phyloP scores from a whole-genome alignment of 1,140 invertebrate genomes.

The Oryzaephilus surinamensis region DNA sequence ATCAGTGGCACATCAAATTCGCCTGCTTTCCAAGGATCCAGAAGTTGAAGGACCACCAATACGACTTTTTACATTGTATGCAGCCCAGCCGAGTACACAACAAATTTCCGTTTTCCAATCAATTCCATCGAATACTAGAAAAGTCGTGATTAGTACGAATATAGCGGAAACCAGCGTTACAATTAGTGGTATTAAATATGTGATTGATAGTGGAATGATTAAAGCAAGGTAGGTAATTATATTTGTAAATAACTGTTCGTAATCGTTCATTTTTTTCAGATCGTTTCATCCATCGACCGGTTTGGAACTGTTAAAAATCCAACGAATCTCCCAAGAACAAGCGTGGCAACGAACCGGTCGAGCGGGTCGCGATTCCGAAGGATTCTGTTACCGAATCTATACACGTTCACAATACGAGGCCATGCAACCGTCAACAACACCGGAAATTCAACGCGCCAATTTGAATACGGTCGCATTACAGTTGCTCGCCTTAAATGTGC shows the following conservation, averaged over 20 bases:
- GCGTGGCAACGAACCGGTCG: slow-evolving; percentile 85
- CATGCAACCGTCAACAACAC: slow-evolving; percentile 60
- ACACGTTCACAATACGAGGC: slow-evolving; percentile 54
- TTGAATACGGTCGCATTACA: slow-evolving; percentile 46
- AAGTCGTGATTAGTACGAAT: slow-evolving; percentile 94
- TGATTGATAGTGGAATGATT: slow-evolving; percentile 91
- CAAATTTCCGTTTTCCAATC: slow-evolving; percentile 71
- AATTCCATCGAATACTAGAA: slow-evolving; percentile 56
- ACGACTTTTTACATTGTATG: slow-evolving; percentile 71
- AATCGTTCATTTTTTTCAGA: slow-evolving; percentile 33
- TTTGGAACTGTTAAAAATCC: slow-evolving; percentile 73
- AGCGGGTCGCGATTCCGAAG: slow-evolving; percentile 76
- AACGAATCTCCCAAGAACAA: slow-evolving; percentile 81
- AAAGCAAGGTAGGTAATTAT: slow-evolving; percentile 67
- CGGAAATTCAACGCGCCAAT: slow-evolving; percentile 70
- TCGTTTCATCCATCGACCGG: slow-evolving; percentile 72
- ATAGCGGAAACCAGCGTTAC: slow-evolving; percentile 97
- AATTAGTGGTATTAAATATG: slow-evolving; percentile 85
- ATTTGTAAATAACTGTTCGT: neutral
- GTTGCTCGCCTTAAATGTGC: slow-evolving; percentile 72
- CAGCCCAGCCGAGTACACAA: slow-evolving; percentile 62
- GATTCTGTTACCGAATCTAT: slow-evolving; percentile 76
- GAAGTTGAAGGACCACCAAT: slow-evolving; percentile 45
- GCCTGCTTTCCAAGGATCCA: slow-evolving; percentile 58
- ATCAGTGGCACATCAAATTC: slow-evolving; percentile 63